phyloP scores from a whole-genome alignment of 2,888 invertebrate species.

The Leptopilina drosophilae region DNA sequence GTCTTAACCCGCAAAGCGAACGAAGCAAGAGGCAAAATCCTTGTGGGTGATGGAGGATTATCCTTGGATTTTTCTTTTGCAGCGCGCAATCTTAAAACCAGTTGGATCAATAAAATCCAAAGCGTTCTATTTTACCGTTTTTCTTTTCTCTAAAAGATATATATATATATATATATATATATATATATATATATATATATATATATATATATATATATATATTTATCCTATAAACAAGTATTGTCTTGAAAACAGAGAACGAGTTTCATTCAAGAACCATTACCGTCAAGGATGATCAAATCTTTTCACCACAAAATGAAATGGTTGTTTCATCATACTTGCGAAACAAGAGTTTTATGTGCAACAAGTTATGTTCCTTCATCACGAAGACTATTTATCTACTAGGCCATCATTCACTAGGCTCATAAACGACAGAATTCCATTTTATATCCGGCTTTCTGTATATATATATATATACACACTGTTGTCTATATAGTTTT shows the following conservation, averaged over 20 bases:
- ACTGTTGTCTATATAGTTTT: background rate
- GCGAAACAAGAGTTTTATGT: slow-evolving; percentile 23
- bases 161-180: background rate
- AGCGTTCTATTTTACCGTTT: slow-evolving; percentile 32
- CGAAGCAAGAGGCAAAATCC: slow-evolving; percentile 18
- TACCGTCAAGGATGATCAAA: slow-evolving; percentile 36
- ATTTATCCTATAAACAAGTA: slow-evolving; percentile 38
- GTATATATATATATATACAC: background rate
- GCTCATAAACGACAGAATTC: background rate
- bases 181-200: too few species aligned
- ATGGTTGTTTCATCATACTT: slow-evolving; percentile 25
- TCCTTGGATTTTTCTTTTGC: slow-evolving; percentile 31
- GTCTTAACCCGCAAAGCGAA: slow-evolving; percentile 8
- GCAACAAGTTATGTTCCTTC: slow-evolving; percentile 30
- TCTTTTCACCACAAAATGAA: slow-evolving; percentile 18
- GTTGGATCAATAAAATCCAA: slow-evolving; percentile 36
- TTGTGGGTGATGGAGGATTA: slow-evolving; percentile 31
- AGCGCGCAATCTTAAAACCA: slow-evolving; percentile 35
- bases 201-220: slow-evolving; percentile 5
- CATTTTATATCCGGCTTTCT: too few species aligned
- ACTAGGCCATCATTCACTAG: background rate
- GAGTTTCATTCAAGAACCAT: slow-evolving; percentile 40
- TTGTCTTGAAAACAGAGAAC: slow-evolving; percentile 30
- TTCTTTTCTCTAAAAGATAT: slow-evolving; percentile 37
- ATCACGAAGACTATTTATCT: slow-evolving; percentile 5